Percentiles rank a stretch among this genome's conserved stretches.
phyloP scores from a whole-genome alignment of 2,797 vertebrate species.

The Avahi laniger region DNA sequence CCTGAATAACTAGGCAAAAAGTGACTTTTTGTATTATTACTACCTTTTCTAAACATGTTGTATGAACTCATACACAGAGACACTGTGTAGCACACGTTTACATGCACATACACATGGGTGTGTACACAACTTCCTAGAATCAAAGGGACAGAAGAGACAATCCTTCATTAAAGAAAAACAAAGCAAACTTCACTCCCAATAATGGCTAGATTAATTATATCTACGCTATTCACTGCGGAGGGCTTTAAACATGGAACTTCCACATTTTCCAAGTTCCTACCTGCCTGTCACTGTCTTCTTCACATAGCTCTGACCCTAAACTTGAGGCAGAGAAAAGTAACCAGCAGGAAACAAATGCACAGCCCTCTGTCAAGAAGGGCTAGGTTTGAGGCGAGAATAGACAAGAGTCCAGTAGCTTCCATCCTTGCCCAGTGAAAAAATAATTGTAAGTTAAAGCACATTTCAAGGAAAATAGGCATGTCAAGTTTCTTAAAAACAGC shows the following conservation, averaged over 20 bases:
- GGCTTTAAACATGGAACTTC: neutral
- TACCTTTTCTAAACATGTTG: neutral
- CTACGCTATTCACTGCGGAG: neutral
- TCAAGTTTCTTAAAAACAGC: constrained; percentile 57
- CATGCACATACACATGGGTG: neutral
- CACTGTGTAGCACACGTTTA: too few relatives aligned
- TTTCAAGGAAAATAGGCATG: neutral
- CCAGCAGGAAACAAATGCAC: neutral
- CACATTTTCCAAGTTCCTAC: neutral
- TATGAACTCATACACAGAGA: neutral
- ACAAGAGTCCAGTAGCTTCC: neutral
- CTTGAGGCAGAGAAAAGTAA: neutral
- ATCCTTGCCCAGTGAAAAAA: neutral
- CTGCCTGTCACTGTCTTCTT: neutral
- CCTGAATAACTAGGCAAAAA: neutral
- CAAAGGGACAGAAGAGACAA: neutral
- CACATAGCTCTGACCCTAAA: neutral
- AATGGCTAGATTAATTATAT: neutral
- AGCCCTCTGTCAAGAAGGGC: neutral
- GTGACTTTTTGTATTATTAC: neutral
- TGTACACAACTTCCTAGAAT: neutral
- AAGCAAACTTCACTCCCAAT: neutral
- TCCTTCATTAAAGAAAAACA: neutral
- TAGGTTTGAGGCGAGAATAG: fast-evolving
- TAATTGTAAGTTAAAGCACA: neutral